These are phyloP conservation scores for Heliconius eleuchia DNA, from an alignment of 1,140 invertebrate genomes.

Conservation along the genomic window DNA sequence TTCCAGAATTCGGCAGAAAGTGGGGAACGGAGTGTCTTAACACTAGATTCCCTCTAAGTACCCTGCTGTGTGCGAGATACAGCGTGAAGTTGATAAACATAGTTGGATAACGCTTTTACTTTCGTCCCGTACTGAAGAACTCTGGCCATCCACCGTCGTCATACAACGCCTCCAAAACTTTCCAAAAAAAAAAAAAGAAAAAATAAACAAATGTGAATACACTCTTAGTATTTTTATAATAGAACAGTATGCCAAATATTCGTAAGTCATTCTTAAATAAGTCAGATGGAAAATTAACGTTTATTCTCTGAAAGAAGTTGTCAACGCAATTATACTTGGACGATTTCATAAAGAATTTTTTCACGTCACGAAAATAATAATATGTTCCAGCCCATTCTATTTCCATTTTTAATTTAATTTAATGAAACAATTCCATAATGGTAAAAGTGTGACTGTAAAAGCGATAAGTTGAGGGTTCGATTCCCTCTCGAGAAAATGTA, in stretches of 20 bases:
- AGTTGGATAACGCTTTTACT: too few species aligned
- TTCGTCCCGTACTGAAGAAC: too few species aligned
- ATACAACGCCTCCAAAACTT: too few species aligned
- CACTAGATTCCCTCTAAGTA: too few species aligned
- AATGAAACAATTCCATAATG: neutral
- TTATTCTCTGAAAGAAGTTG: slow-evolving; percentile 23
- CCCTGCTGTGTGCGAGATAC: too few species aligned
- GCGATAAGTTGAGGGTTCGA: neutral
- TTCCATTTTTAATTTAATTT: neutral
- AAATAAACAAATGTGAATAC: slow-evolving; percentile 2
- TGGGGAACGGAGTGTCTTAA: too few species aligned
- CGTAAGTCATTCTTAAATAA: slow-evolving; percentile 36
- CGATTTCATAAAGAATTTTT: slow-evolving; percentile 24
- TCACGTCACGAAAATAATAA: neutral
- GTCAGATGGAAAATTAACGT: slow-evolving; percentile 37
- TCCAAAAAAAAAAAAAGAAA: too few species aligned
- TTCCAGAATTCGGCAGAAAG: too few species aligned
- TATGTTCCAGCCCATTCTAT: neutral
- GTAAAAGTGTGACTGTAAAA: neutral
- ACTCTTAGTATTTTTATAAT: slow-evolving; percentile 27
- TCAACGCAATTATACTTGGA: slow-evolving; percentile 29
- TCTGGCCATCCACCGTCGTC: too few species aligned
- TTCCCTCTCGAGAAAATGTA: neutral
- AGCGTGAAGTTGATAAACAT: too few species aligned
- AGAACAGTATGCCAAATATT: slow-evolving; percentile 25